Evolutionary conservation across 2,113 vertebrate genomes (phyloP).

Genomic region (Marmota monax): DNA sequence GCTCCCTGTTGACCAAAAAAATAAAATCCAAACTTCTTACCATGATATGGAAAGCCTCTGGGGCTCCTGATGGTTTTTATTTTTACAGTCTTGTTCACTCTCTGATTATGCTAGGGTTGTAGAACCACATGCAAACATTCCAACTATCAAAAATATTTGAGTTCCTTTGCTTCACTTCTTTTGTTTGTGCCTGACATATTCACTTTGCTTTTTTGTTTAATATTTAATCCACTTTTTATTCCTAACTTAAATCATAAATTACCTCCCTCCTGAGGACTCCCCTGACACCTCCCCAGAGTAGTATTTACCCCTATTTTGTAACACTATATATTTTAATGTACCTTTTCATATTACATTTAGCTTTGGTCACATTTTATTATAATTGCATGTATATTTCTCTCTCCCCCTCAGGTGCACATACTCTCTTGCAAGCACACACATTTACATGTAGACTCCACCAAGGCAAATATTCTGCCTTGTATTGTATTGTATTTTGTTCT

Average conservation of each 20-base stretch:
- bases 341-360: neutral
- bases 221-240: neutral
- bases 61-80: slow-evolving; percentile 3
- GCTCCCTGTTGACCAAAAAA: slow-evolving; percentile 5
- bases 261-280: neutral
- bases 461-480: neutral
- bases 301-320: neutral
- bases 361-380: slow-evolving; percentile 14
- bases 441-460: neutral
- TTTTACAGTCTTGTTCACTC: slow-evolving; percentile 10
- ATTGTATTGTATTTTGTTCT: neutral
- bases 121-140: neutral
- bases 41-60: neutral
- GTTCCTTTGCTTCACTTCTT: neutral
- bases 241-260: slow-evolving; percentile 20
- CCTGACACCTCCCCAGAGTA: neutral
- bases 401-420: neutral
- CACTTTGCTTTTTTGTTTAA: neutral
- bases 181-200: neutral
- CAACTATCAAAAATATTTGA: neutral
- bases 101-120: neutral
- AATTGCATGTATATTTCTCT: neutral
- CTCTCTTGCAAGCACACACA: neutral
- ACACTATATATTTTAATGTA: neutral
- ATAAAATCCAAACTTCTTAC: slow-evolving; percentile 34